Base-by-base conservation (phyloP, 92 coral and sea anemone genomes). In the Parazoanthus swiftii region DNA sequence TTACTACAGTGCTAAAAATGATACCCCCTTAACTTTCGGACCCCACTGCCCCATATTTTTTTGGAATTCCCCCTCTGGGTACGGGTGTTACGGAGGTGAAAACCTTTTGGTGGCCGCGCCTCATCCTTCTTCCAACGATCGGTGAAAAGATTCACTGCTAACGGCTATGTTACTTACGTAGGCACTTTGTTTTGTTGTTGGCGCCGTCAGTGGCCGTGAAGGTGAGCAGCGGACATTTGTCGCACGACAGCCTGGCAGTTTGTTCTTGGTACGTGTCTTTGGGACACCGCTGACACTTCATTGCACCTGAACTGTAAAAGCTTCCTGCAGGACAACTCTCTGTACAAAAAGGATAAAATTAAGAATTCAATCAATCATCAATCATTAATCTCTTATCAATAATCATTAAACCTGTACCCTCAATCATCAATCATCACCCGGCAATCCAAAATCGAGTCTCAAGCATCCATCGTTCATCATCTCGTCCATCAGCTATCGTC, bases 241-340 rank as follows among this genome's bases (percentile, higher is more conserved):
- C 89, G 86, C 99, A 97, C 68, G 91, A 86, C 25, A 96, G 79
- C 81, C 90, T 87, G 1, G 94, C 99, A 44, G 89, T 87, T 51
- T 63, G 48, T 44, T 91, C 85, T 66, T 95, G 94, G 77, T 95
- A 96, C 18, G 96, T 93, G 76, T 96, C 90, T 35, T 76, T 76
- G 6, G 96, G 94, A 78, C 99, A 96, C 13, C 74, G 79, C 21
- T 86, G 81, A 44, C 99, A 96, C 50, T 85, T 86, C 72, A 73
- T 85, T 58, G 18, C 79, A 35, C 39, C 63, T n/a, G 86, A 65
- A 80, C 92, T 90, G 88, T 79, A 96, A 39, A 85, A 92, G 25
- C 89, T 92, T 16, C 99, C 99, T 39, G 93, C 81, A 20, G 96
- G 96, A 79, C 99, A 96, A 74, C 94, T 96, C 89, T 93, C 99